Conservation (phyloP, 2,888 invertebrate genomes). For the Eupithecia dodoneata region DNA sequence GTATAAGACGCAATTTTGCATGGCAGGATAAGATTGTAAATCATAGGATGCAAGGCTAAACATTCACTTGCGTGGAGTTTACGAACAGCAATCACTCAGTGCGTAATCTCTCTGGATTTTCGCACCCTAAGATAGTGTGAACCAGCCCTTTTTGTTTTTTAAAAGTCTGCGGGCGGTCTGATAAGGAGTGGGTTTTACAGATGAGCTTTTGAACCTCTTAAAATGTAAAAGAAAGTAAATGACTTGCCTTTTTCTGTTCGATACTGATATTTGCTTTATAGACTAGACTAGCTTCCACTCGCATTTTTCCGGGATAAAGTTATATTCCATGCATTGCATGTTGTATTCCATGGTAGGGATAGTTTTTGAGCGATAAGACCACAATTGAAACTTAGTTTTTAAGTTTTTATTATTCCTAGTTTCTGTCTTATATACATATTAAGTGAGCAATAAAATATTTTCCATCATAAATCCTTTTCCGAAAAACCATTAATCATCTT, state of each 20-base stretch:
- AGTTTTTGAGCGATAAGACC: no score
- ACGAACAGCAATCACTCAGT: conserved; percentile 81
- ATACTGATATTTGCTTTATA: not conserved
- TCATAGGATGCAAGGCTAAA: conserved; percentile 68
- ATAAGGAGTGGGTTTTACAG: conserved; percentile 59
- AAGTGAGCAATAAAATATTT: no score
- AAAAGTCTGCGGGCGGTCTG: conserved; percentile 69
- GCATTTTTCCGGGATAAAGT: not conserved
- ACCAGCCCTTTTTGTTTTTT: conserved; percentile 68
- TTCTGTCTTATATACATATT: no score
- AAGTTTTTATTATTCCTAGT: no score
- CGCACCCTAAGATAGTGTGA: conserved; percentile 63
- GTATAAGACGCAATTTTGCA: conserved; percentile 21
- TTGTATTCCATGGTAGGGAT: no score
- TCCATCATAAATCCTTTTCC: no score
- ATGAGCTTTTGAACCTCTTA: conserved; percentile 7
- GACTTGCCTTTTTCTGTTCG: not conserved
- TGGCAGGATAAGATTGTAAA: conserved; percentile 58
- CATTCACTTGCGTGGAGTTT: conserved; percentile 76
- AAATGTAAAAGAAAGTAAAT: not conserved
- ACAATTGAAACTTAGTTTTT: no score
- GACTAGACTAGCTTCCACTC: not conserved
- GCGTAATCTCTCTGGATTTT: conserved; percentile 81
- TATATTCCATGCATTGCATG: no score
- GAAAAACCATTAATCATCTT: no score